Evolutionary conservation across 2,113 vertebrate species (phyloP).

Genomic region (Euleptes europaea): DNA sequence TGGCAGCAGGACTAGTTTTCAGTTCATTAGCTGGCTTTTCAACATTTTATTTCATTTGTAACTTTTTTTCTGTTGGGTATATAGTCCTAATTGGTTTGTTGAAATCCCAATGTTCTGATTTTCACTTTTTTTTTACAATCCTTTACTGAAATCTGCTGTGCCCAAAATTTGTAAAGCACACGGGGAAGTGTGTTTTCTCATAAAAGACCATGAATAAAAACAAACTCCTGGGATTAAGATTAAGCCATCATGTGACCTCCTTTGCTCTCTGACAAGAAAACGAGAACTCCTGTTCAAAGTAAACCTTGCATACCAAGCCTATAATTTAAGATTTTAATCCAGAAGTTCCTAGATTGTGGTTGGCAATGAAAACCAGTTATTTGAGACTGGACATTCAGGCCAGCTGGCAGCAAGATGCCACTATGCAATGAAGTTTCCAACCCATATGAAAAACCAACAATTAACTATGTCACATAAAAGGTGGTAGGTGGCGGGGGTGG

Average conservation of each 20-base stretch:
- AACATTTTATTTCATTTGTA: conserved; percentile 5
- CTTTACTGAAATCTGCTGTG: not conserved
- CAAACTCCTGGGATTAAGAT: conserved; percentile 24
- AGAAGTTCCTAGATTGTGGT: conserved; percentile 35
- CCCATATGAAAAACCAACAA: conserved; percentile 39
- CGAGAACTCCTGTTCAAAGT: conserved; percentile 10
- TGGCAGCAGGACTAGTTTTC: not conserved
- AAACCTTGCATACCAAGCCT: conserved; percentile 21
- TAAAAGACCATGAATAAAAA: conserved; percentile 8
- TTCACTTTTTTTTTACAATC: not conserved
- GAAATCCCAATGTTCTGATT: not conserved
- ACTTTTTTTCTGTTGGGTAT: not conserved
- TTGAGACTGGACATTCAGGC: conserved; percentile 40
- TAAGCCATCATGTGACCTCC: not conserved
- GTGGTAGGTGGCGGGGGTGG: not conserved
- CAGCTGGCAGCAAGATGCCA: conserved; percentile 33
- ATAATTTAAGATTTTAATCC: conserved; percentile 42
- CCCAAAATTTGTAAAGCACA: conserved; percentile 1
- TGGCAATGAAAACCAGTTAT: conserved; percentile 36
- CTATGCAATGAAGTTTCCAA: conserved; percentile 35
- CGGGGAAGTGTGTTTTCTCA: not conserved
- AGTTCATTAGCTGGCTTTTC: conserved; percentile 5
- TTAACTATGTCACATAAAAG: not conserved
- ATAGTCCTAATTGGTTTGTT: conserved; percentile 14
- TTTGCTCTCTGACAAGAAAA: conserved; percentile 18